Evolutionary conservation across 1,140 invertebrate species (phyloP).

Genomic region (Steinernema feltiae): DNA sequence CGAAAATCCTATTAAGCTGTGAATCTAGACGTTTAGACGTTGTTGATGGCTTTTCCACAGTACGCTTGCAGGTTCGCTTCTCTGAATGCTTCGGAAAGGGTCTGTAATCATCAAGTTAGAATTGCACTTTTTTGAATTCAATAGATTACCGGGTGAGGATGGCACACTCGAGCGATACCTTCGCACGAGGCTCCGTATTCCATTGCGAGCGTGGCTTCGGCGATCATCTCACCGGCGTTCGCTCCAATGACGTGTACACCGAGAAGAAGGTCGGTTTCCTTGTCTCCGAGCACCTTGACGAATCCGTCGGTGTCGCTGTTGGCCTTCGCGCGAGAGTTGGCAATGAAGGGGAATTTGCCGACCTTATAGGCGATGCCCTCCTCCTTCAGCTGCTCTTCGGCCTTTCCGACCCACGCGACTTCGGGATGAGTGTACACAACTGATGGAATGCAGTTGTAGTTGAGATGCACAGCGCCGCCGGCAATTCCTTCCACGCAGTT

Average conservation of each 20-base stretch:
- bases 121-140: no score
- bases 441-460: slow-evolving; percentile 97
- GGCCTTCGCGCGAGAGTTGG: slow-evolving; percentile 95
- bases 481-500: slow-evolving; percentile 93
- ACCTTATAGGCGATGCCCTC: slow-evolving; percentile 87
- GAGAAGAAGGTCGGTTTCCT: slow-evolving; percentile 84
- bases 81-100: slow-evolving; percentile 89
- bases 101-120: slow-evolving; percentile 65
- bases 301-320: slow-evolving; percentile 96
- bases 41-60: slow-evolving; percentile 91
- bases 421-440: slow-evolving; percentile 96
- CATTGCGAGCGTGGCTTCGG: slow-evolving; percentile 93
- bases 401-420: slow-evolving; percentile 96
- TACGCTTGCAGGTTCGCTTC: slow-evolving; percentile 93
- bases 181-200: slow-evolving; percentile 98
- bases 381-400: slow-evolving; percentile 90
- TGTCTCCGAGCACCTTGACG: slow-evolving; percentile 88
- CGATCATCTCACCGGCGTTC: slow-evolving; percentile 86
- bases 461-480: slow-evolving; percentile 86
- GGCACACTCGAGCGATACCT: slow-evolving; percentile 93
- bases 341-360: slow-evolving; percentile 94
- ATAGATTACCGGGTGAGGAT: slow-evolving; percentile 97
- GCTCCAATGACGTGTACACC: slow-evolving; percentile 96
- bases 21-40: slow-evolving; percentile 34
- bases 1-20: background rate